Conservation (phyloP, 2,888 invertebrate genomes). For the Oligia fasciuncula region DNA sequence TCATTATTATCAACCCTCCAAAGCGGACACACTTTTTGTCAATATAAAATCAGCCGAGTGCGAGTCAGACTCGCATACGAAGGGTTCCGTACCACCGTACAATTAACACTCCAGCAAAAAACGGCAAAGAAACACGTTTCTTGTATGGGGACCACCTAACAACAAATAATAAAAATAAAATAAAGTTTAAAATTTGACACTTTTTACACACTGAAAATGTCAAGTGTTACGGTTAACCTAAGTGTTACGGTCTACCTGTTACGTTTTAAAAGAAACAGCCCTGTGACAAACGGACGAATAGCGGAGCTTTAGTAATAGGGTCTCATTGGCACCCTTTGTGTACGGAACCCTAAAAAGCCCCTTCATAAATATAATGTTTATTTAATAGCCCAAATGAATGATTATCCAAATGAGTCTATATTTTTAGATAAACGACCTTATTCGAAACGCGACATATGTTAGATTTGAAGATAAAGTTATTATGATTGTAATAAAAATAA, state of each 20-base stretch:
- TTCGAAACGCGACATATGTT: slow-evolving; percentile 35
- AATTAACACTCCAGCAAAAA: too few species aligned
- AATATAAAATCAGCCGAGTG: background rate
- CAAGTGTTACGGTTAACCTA: background rate
- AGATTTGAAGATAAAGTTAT: slow-evolving; percentile 42
- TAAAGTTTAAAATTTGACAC: too few species aligned
- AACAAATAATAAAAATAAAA: too few species aligned
- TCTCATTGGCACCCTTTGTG: too few species aligned
- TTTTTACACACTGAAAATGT: too few species aligned
- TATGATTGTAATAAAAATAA: slow-evolving; percentile 30
- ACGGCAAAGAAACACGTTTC: too few species aligned
- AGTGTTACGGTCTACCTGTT: background rate
- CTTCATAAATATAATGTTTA: slow-evolving; percentile 39
- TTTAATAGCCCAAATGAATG: slow-evolving; percentile 46
- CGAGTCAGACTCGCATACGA: background rate
- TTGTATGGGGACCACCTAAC: too few species aligned
- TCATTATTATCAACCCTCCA: slow-evolving; percentile 23
- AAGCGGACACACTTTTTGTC: slow-evolving; percentile 3
- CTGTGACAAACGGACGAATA: background rate
- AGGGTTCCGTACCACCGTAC: background rate
- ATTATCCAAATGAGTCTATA: slow-evolving; percentile 18
- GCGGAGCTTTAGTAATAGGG: background rate
- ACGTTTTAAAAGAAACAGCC: background rate
- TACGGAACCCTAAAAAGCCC: slow-evolving; percentile 8
- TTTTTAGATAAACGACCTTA: slow-evolving; percentile 12